phyloP scores from a whole-genome alignment of 2,113 vertebrate species.

The Stomatorhinus ivindoensis region DNA sequence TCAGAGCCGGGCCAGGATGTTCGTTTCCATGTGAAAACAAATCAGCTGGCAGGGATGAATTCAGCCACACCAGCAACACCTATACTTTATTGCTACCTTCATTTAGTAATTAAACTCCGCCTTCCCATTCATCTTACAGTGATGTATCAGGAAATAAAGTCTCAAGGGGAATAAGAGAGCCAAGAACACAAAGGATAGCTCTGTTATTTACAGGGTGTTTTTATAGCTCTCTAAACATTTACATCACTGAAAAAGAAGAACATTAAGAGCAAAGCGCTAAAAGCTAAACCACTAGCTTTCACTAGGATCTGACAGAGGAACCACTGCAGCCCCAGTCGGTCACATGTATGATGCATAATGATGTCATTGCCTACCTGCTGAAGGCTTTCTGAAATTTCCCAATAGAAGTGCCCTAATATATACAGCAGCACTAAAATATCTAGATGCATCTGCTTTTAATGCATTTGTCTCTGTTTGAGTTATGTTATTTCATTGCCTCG shows the following conservation, averaged over 20 bases:
- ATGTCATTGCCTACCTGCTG: neutral
- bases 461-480: neutral
- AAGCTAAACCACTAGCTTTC: neutral
- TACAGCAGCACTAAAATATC: neutral
- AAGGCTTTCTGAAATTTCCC: neutral
- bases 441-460: neutral
- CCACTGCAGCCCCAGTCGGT: neutral
- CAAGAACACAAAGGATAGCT: neutral
- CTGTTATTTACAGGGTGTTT: neutral
- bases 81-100: neutral
- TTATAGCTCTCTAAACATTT: neutral
- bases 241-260: neutral
- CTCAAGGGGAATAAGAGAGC: neutral
- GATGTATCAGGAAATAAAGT: neutral
- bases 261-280: neutral
- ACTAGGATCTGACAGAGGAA: neutral
- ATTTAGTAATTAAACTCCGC: slow-evolving; percentile 15
- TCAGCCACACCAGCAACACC: neutral
- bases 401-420: neutral
- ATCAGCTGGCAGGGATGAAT: neutral
- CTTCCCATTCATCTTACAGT: neutral
- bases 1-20: neutral
- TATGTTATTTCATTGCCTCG: neutral
- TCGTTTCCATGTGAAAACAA: neutral
- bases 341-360: too few relatives aligned